phyloP scores from a whole-genome alignment of 2,113 vertebrate species.

The Etia nguti region DNA sequence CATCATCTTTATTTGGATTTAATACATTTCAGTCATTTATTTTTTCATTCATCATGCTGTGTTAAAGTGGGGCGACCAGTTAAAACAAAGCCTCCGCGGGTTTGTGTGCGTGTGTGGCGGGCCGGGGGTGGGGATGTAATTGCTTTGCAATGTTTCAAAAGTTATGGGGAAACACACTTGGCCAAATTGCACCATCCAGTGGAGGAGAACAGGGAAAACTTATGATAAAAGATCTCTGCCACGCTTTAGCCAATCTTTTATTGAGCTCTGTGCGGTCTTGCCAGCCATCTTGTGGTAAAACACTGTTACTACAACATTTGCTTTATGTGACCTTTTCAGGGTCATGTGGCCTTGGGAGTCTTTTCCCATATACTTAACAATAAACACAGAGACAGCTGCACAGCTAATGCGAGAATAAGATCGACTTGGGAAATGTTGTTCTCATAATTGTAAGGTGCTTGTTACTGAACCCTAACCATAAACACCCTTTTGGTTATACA shows the following conservation, averaged over 20 bases:
- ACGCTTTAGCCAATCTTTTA: background rate
- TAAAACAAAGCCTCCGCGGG: background rate
- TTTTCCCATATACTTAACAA: background rate
- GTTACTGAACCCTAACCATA: background rate
- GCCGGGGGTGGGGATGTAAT: background rate
- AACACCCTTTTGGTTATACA: background rate
- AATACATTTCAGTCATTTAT: background rate
- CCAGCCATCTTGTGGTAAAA: conserved; percentile 54
- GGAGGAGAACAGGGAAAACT: background rate
- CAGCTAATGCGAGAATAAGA: background rate
- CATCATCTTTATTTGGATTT: background rate
- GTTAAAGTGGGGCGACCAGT: background rate
- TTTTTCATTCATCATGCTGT: background rate
- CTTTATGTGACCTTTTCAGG: background rate
- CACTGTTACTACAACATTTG: conserved; percentile 18
- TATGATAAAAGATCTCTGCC: background rate
- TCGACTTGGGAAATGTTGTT: background rate
- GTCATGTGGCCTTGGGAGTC: background rate
- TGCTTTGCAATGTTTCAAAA: background rate
- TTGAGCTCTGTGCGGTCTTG: background rate
- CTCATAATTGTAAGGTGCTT: background rate
- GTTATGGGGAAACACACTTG: background rate
- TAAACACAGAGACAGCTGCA: background rate
- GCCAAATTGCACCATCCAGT: background rate
- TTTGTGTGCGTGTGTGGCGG: background rate